Base-by-base conservation (phyloP, 2,888 invertebrate species). In the Acanthosepion esculentum region DNA sequence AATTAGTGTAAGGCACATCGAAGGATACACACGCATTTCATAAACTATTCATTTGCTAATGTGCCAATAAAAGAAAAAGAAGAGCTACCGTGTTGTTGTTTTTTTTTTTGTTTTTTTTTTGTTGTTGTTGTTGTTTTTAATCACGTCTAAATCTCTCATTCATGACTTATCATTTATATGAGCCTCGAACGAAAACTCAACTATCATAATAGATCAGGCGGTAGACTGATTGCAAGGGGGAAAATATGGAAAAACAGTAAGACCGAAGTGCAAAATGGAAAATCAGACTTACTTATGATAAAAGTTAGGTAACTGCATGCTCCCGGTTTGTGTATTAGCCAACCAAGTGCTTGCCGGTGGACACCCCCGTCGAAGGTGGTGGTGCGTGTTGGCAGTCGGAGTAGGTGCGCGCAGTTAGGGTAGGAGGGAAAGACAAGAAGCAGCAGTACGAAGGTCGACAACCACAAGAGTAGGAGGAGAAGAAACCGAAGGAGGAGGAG, bases 291-390 rank as follows among this genome's bases (percentile, higher is more conserved):
- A 93, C 93, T n/a, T 48, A 93, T 93, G 93, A 53, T 93, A 93
- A 93, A 93, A 93, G 93, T 93, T 48, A 93, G 93, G 93, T 93
- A 48, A 93, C 93, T 93, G 93, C 93, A 93, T 93, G 53, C n/a
- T 93, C 93, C 93, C 53, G 93, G 50, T n/a, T 78, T 78, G 78
- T 78, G n/a, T 78, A 78, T 78, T 78, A 78, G 78, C 78, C 78
- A 78, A 78, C 78, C 78, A n/a, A 78, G 78, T 78, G 78, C 78
- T 78, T n/a, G 78, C 78, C 78, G 78, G 78, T 78, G 78, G 78
- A 78, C 78, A 78, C 78, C 78, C 78, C 78, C n/a, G 78, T 78
- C 78, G n/a, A 33, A 78, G 78, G 78, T 78, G 78, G 78, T 78
- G 78, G 78, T 78, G 78, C n/a, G 78, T n/a, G 78, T 78, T 78